Base-by-base conservation (phyloP, 2,888 invertebrate genomes). In the Piscicola geometra region DNA sequence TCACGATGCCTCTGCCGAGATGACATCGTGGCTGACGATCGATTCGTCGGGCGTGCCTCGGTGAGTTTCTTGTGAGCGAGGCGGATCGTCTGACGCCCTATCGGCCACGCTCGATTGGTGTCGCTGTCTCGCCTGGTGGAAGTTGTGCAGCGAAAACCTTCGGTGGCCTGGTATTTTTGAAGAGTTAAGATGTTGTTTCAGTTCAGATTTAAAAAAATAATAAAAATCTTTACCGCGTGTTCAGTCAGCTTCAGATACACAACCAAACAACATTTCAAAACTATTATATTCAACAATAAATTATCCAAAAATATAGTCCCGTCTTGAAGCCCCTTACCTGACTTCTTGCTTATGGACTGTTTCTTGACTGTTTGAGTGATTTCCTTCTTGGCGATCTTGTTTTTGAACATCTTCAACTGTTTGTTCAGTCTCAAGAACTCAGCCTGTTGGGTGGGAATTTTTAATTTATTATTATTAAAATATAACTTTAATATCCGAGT, bases 61-160 rank as follows among this genome's bases (percentile, higher is more conserved):
- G n/a, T n/a, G n/a, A n/a, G n/a, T n/a, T 5, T 56, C 60, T 21
- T 47, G 50, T 47, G 50, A 15, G 50, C 12, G 9, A 15, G 9
- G 50, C 12, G 50, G 60, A 5, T 56, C 60, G 5, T 56, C 60
- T 25, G 60, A 5, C n/a, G 25, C 60, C n/a, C n/a, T 67, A n/a
- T 56, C 60, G 3, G n/a, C 60, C 60, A 56, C 60, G 60, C 60
- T 67, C 36, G 28, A 32, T 18, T 73, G 73, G 64, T 73, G 52
- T 32, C 36, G 56, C 15, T 64, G 73, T 64, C 73, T 60, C 25
- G 60, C 35, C 32, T 73, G 73, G 36, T 73, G 73, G 35, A 73
- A 64, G 32, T 73, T 73, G 30, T 73, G 52, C 73, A 73, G 33
- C 2, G 73, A 73, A 35, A 73, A 73, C 35, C 73, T 60, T 52